Evolutionary conservation across 2,888 invertebrate species (phyloP).

Genomic region (Geophilus truncorum): DNA sequence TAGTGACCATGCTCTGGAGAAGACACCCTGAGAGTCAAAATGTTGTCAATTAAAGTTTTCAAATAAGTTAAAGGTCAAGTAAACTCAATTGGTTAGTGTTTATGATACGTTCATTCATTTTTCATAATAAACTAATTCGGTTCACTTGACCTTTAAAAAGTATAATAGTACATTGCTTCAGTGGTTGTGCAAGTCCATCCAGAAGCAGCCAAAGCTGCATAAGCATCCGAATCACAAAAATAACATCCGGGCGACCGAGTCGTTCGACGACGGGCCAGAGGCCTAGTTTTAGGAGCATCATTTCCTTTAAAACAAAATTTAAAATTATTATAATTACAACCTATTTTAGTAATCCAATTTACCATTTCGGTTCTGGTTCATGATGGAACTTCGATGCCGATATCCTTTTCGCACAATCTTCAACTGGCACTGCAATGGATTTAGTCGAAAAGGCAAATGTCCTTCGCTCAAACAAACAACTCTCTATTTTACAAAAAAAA

Average conservation of each 20-base stretch:
- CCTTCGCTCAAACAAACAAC: neutral
- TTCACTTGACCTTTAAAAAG: neutral
- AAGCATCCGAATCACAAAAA: neutral
- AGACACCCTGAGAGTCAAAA: neutral
- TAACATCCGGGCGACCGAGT: neutral
- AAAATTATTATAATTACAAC: neutral
- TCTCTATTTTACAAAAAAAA: neutral
- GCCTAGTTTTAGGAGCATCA: neutral
- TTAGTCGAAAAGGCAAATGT: neutral
- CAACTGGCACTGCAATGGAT: neutral
- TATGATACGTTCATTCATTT: too few species aligned
- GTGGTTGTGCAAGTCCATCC: conserved; percentile 5
- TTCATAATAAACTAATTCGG: neutral
- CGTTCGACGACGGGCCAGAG: neutral
- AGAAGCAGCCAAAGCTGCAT: neutral
- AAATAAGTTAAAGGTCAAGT: too few species aligned
- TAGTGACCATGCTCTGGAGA: neutral
- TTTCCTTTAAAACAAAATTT: neutral
- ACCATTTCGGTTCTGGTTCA: neutral
- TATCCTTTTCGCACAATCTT: neutral
- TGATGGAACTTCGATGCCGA: neutral
- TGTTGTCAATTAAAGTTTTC: neutral
- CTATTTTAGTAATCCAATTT: neutral
- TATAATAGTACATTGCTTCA: neutral
- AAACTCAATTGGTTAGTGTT: too few species aligned